Evolutionary conservation across 2,888 invertebrate genomes (phyloP), one percentile per base, ranked within the genome.

Genomic region (Macrosiphum euphorbiae): DNA sequence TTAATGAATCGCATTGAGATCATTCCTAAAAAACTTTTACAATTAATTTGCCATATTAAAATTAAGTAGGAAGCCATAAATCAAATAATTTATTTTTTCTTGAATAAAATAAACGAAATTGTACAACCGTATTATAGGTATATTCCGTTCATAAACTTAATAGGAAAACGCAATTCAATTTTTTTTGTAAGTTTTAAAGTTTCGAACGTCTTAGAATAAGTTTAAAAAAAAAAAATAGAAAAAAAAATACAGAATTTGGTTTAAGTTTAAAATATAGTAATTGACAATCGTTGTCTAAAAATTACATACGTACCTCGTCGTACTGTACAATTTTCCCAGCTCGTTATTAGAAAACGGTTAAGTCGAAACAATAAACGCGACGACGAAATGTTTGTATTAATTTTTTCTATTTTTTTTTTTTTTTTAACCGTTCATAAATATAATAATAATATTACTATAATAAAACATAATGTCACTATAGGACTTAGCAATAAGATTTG

Each of bases 401-500:
- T 89, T 61, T 78, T 78, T 58, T 89, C 3, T 41, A 28, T 41
- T 61, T 89, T 58, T 55, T 47, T 28, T 13, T 47, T n/a, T 90
- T 67, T 90, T 35, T 24, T 90, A 13, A 13, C 41, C 35, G 52
- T 44, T 52, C 47, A 41, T 55, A 47, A 41, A 35, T 58, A 41
- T 8, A n/a, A 89, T 50, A 86, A 50, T 52, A 52, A 16, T 16
- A 52, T 52, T 52, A 55, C 20, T 55, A 55, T 55, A 55, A 24
- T 55, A 55, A 20, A 55, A 55, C 52, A 20, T 55, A 55, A 47
- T 50, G 35, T 58, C 78, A 35, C 78, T 78, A 44, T 44, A 2
- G 78, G 35, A 78, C 78, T 78, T 78, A 20, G 84, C 85, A 85
- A 20, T 78, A 90, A 85, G 28, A 85, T 67, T 85, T 90, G 90